These are phyloP conservation scores for Antechinus flavipes DNA, from an alignment of 2,113 vertebrate genomes.

Conservation along the genomic window DNA sequence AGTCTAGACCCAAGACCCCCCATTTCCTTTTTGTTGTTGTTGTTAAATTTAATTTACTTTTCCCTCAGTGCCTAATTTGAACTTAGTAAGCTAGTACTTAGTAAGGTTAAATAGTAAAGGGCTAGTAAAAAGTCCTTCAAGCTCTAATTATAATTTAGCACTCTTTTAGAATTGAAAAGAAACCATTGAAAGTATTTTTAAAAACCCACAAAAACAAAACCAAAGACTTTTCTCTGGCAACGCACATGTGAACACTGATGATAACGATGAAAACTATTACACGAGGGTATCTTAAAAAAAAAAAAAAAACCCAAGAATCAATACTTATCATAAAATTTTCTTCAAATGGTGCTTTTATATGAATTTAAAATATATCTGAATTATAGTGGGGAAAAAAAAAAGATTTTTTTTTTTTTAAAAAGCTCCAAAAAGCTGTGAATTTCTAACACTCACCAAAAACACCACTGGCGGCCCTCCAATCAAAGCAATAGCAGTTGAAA, in stretches of 20 bases:
- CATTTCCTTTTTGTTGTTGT: not conserved
- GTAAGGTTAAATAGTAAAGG: too few relatives aligned
- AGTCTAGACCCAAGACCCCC: not conserved
- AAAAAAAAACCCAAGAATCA: not conserved
- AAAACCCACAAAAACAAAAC: not conserved
- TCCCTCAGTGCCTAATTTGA: not conserved
- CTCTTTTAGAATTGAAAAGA: not conserved
- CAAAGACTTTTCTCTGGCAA: not conserved
- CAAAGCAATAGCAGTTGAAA: conserved; percentile 97
- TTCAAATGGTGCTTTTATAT: not conserved
- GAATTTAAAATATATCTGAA: not conserved
- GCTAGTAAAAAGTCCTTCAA: not conserved
- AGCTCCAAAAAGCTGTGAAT: not conserved
- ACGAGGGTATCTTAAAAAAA: not conserved
- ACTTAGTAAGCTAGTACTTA: not conserved
- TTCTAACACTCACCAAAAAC: conserved; percentile 92
- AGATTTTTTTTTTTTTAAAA: not conserved
- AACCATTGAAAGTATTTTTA: not conserved
- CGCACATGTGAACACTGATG: not conserved
- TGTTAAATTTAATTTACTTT: not conserved
- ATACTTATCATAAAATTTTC: not conserved
- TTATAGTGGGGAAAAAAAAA: not conserved
- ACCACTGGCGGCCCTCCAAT: conserved; percentile 97
- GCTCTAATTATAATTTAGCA: not conserved
- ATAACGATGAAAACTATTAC: not conserved